A percentile compares a stretch with the other conserved stretches of the same genome.
phyloP scores from a whole-genome alignment of 30 jellyfish, hydroid and myxozoan genomes.

The Clytia hemisphaerica region DNA sequence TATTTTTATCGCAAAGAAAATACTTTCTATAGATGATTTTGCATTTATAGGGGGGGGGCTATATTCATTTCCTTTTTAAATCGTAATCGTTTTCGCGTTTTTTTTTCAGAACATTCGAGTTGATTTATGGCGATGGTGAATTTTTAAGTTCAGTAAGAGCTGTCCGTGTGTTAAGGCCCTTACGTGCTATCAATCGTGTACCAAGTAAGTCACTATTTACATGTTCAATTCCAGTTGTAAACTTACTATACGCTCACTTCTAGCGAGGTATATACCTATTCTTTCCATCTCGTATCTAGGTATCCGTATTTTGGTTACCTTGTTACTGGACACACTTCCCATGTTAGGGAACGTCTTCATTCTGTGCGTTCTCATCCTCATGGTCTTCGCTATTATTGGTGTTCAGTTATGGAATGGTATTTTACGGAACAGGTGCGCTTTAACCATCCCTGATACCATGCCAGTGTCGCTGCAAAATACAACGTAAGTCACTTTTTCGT shows the following conservation, averaged over 20 bases:
- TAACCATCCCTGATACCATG: constrained; percentile 30
- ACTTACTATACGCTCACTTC: not conserved
- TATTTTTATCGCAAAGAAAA: no score
- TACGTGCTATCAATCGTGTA: constrained; percentile 94
- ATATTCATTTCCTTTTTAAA: no score
- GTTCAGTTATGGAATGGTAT: constrained; percentile 98
- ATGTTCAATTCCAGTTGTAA: not conserved
- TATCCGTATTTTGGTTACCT: constrained; percentile 84
- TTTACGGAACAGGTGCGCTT: constrained; percentile 69
- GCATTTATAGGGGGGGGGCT: no score
- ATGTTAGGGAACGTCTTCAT: constrained; percentile 96
- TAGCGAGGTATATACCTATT: no score
- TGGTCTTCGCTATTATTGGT: constrained; percentile 91
- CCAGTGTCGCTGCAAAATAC: not conserved
- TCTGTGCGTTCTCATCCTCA: constrained; percentile 67
- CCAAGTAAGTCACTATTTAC: constrained; percentile 99
- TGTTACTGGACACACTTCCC: constrained; percentile 88
- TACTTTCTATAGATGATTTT: no score
- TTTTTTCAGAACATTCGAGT: constrained; percentile 70
- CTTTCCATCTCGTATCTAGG: no score
- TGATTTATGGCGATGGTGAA: constrained; percentile 94
- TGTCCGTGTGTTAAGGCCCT: constrained; percentile 85
- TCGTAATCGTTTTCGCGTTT: no score
- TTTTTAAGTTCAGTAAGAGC: constrained; percentile 95
- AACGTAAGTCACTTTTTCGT: no score